phyloP scores from a whole-genome alignment of 92 coral and sea anemone species.

The Bergia sp. region DNA sequence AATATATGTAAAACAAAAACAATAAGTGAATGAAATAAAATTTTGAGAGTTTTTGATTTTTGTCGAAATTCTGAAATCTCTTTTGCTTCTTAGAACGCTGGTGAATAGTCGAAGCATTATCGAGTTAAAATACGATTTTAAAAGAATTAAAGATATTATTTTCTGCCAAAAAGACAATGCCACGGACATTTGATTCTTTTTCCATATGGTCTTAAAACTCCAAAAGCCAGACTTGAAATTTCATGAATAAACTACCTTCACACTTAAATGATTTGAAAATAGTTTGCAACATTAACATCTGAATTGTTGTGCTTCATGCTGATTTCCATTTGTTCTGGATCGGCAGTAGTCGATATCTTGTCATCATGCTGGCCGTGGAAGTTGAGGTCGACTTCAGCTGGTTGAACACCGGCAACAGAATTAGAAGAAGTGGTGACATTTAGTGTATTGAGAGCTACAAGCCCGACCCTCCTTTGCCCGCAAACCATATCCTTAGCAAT shows the following conservation, averaged over 20 bases:
- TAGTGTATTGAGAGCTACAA: background rate
- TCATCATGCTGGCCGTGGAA: background rate
- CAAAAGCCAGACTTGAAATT: background rate
- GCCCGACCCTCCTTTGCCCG: background rate
- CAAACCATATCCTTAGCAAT: conserved; percentile 7
- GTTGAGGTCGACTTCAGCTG: background rate
- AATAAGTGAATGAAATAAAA: background rate
- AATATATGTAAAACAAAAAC: too few relatives aligned
- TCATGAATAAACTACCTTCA: background rate
- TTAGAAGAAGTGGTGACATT: background rate
- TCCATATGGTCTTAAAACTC: too few relatives aligned
- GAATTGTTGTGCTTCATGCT: background rate
- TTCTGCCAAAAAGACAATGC: background rate
- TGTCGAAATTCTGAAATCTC: background rate
- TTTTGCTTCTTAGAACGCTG: background rate
- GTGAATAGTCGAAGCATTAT: background rate
- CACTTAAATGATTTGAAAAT: background rate
- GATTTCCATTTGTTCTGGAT: background rate
- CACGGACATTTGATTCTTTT: background rate
- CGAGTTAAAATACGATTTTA: background rate
- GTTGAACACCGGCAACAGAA: background rate
- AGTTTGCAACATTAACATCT: background rate
- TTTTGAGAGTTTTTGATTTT: background rate
- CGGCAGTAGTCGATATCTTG: background rate
- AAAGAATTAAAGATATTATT: too few relatives aligned